Conservation (phyloP, 1,140 invertebrate species). For the Bombus polaris region DNA sequence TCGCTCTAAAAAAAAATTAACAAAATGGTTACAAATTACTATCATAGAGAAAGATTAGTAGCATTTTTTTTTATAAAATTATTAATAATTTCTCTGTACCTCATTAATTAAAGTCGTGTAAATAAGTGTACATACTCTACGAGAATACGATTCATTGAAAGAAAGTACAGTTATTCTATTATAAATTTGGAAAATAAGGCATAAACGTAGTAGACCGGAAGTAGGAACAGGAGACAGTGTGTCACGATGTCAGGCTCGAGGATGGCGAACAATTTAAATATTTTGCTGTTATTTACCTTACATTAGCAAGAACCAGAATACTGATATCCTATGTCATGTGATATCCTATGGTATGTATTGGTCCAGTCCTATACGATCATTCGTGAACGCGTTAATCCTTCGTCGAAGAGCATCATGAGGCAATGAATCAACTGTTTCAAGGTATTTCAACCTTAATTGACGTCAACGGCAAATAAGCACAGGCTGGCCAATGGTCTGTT, state of each 20-base stretch:
- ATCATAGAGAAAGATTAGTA: too few species aligned
- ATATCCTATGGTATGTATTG: too few species aligned
- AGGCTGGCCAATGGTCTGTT: constrained; percentile 22
- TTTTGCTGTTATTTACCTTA: constrained; percentile 48
- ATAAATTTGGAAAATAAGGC: constrained; percentile 2
- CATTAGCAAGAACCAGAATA: background rate
- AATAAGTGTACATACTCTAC: background rate
- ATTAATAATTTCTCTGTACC: background rate
- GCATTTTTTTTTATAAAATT: too few species aligned
- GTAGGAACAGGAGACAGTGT: background rate
- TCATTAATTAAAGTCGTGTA: background rate
- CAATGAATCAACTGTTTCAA: constrained; percentile 41
- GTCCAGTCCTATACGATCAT: background rate
- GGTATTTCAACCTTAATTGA: constrained; percentile 43
- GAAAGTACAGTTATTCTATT: background rate
- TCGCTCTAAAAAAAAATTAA: too few species aligned
- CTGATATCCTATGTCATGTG: background rate
- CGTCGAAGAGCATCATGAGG: constrained; percentile 4
- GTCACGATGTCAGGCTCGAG: background rate
- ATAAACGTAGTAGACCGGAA: constrained; percentile 9
- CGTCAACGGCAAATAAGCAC: constrained; percentile 37
- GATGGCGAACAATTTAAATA: background rate
- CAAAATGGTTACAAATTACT: too few species aligned
- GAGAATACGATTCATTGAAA: background rate
- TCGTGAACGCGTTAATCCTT: constrained; percentile 15